These are phyloP conservation scores for Alosa sapidissima DNA, from an alignment of 2,797 vertebrate species.

Conservation along the genomic window DNA sequence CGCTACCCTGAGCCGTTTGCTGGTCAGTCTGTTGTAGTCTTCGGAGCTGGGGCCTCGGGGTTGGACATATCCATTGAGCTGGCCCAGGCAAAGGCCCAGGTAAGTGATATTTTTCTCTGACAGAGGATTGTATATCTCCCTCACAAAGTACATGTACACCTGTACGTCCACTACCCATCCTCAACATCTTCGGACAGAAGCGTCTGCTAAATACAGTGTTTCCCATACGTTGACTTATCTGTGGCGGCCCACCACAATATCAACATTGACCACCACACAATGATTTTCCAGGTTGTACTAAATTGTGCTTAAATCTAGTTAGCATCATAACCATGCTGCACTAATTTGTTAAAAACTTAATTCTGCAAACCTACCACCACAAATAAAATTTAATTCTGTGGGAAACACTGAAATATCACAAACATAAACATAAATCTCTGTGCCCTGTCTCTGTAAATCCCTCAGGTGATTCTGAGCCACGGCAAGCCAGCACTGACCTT, in stretches of 20 bases:
- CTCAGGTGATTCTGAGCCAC: conserved; percentile 75
- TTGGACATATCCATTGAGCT: conserved; percentile 79
- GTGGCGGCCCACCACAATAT: too few species aligned
- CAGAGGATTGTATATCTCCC: background rate
- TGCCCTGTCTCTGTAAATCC: background rate
- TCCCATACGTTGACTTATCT: too few species aligned
- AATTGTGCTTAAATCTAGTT: too few species aligned
- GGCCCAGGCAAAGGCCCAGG: conserved; percentile 59
- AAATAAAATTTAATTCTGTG: too few species aligned
- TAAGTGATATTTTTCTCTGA: conserved; percentile 26
- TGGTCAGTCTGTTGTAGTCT: conserved; percentile 68
- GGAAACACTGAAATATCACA: too few species aligned
- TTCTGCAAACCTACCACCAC: too few species aligned
- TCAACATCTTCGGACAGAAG: background rate
- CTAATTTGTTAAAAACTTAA: too few species aligned
- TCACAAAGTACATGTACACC: background rate
- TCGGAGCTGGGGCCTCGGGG: conserved; percentile 77
- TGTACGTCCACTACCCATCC: background rate
- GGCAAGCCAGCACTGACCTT: conserved; percentile 51
- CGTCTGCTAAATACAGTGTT: too few species aligned
- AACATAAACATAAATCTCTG: background rate
- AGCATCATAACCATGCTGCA: too few species aligned
- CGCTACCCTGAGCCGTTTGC: conserved; percentile 69
- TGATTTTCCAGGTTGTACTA: too few species aligned
- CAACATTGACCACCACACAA: too few species aligned